Evolutionary conservation across 2,888 invertebrate species (phyloP), one percentile per base, ranked within the genome.

Genomic region (Drosophila algonquin): DNA sequence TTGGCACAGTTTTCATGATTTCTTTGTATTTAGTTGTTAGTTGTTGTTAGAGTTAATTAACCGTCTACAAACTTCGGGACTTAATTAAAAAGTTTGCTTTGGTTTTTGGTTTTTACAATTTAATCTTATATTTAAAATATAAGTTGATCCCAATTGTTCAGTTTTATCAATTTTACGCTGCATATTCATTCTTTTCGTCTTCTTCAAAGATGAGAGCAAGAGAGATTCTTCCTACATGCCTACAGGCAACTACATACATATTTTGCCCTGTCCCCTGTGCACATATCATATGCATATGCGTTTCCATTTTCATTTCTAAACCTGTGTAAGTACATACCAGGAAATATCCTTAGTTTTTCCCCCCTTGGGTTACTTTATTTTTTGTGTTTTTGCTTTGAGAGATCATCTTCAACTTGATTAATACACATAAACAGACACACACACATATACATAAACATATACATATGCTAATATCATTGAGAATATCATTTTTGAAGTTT

Each of bases 91-190:
- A 69, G 67, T 40, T 68, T 72, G 65, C 57, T 63, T 67, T 45
- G 53, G 47, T 60, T 68, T 67, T 77, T 70, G 63, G 84, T 77
- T 77, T 84, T 81, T 89, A 84, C 83, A 90, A 85, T 89, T 87
- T 90, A 83, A 87, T 83, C 89, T 91, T 90, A 91, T 90, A 91
- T 90, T 89, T 90, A 79, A 90, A 90, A 91, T 91, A 92, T 91
- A 92, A 92, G 91, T 91, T 91, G 92, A 91, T 92, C 92, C 91
- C 92, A 91, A 92, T 91, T 91, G 90, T 91, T 92, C 91, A 92
- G 91, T 92, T 91, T 91, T 90, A 87, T 89, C 85, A 85, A 85
- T 87, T 85, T 84, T 73, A 88, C 76, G 84, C 85, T 88, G 83
- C 83, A 73, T 75, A 58, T 76, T 86, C 84, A 87, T 85, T 87